Evolutionary conservation across 2,888 invertebrate species (phyloP), one percentile per base, ranked within the genome.

Genomic region (Drosophila colorata): DNA sequence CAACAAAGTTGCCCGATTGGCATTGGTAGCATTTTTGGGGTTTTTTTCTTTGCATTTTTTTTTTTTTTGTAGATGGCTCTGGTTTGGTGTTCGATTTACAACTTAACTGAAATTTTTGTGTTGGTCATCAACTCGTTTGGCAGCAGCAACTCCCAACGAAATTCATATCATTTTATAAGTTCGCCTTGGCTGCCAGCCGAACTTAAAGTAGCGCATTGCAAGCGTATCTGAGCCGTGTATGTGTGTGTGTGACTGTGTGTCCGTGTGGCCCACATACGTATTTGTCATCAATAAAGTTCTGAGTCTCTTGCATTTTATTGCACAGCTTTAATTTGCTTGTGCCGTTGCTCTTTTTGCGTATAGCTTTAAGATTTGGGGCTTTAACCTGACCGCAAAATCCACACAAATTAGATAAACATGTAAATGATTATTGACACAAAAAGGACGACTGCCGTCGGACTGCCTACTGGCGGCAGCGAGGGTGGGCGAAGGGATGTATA

Each of bases 381-480:
- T 18, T 52, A 51, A 35, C 20, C 43, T 43, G 51, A 52, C 70
- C 40, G 28, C 56, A 71, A 57, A 74, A 71, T 72, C 68, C 78
- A 28, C 60, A 69, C 69, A 80, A 89, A 85, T 89, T 76, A 85
- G 89, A 89, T 85, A 82, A 87, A 85, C 74, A 87, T 86, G 88
- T 74, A 83, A 85, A 85, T 78, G 83, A 70, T 85, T 87, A 83
- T 89, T 83, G 88, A 77, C 76, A 77, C 72, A 78, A 76, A 87
- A 82, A 78, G 79, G 78, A 74, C 75, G 37, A n/a, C 49, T 31
- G 33, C 14, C 38, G n/a, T 43, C 51, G 25, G 37, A 28, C 40
- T 16, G 20, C 20, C 20, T 20, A 4, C 20, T 28, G 28, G 8
- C 28, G 28, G 2, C 28, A 9, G 28, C 2, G 0, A 2, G 68